Percentiles rank a stretch among this genome's conserved stretches.
These are phyloP conservation scores for Axis porcinus DNA, from an alignment of 2,113 vertebrate genomes.

Conservation along the genomic window DNA sequence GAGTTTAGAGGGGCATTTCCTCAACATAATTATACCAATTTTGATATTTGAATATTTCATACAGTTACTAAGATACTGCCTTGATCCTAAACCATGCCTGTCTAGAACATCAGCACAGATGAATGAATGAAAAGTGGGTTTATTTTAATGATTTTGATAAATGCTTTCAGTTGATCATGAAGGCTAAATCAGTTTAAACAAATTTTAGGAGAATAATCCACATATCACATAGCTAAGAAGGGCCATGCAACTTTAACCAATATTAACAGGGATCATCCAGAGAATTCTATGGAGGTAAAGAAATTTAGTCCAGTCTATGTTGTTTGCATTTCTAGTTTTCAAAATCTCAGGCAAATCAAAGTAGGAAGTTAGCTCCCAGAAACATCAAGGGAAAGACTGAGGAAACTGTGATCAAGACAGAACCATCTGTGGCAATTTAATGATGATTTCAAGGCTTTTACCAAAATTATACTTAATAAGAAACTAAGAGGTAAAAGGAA, in stretches of 20 bases:
- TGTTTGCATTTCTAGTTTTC: slow-evolving; percentile 39
- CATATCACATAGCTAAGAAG: background rate
- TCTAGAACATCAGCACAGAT: background rate
- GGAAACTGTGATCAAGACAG: background rate
- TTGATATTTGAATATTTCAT: background rate
- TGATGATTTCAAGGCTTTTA: slow-evolving; percentile 32
- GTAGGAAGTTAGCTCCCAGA: background rate
- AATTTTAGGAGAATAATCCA: background rate
- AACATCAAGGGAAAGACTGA: slow-evolving; percentile 18
- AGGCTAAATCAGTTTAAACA: background rate
- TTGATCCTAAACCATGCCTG: background rate
- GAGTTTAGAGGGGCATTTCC: background rate
- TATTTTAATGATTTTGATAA: slow-evolving; percentile 23
- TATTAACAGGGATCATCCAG: background rate
- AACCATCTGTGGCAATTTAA: slow-evolving; percentile 54
- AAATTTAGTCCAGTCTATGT: background rate
- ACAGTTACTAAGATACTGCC: background rate
- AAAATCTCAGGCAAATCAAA: slow-evolving; percentile 28
- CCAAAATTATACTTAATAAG: slow-evolving; percentile 43
- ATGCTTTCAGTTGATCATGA: background rate
- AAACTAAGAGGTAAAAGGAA: slow-evolving; percentile 68
- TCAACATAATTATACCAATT: background rate
- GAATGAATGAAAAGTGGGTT: background rate
- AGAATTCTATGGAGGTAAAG: background rate
- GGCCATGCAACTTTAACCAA: background rate